Conservation (phyloP, 2,113 vertebrate genomes). For the Chelonoidis abingdonii region DNA sequence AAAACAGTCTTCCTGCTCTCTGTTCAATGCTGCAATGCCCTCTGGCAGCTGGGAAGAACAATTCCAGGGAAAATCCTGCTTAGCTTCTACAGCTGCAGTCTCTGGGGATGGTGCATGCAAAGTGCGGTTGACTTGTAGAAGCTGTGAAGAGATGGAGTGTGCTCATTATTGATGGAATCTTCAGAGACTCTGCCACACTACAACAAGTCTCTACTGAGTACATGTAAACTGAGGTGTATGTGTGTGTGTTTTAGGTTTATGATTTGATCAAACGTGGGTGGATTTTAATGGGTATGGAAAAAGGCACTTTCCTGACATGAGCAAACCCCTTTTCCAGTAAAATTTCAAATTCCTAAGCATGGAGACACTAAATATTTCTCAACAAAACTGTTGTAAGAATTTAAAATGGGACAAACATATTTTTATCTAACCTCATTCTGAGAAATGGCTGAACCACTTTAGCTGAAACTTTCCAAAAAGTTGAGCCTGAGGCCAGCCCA, state of each 20-base stretch:
- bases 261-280: neutral
- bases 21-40: neutral
- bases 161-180: neutral
- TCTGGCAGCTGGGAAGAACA: neutral
- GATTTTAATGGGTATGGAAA: neutral
- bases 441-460: neutral
- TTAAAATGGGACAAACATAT: neutral
- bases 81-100: neutral
- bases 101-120: neutral
- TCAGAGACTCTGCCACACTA: neutral
- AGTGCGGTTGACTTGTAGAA: neutral
- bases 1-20: neutral
- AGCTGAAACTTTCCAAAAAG: neutral
- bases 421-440: neutral
- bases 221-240: neutral
- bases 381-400: neutral
- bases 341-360: neutral
- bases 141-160: neutral
- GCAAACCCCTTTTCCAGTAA: neutral
- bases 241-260: neutral
- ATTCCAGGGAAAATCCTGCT: neutral
- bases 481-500: neutral
- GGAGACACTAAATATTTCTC: neutral
- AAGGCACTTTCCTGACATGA: neutral
- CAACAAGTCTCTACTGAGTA: neutral